These are phyloP conservation scores for Trogon melanurus DNA, from an alignment of 2,113 vertebrate species.

Conservation along the genomic window DNA sequence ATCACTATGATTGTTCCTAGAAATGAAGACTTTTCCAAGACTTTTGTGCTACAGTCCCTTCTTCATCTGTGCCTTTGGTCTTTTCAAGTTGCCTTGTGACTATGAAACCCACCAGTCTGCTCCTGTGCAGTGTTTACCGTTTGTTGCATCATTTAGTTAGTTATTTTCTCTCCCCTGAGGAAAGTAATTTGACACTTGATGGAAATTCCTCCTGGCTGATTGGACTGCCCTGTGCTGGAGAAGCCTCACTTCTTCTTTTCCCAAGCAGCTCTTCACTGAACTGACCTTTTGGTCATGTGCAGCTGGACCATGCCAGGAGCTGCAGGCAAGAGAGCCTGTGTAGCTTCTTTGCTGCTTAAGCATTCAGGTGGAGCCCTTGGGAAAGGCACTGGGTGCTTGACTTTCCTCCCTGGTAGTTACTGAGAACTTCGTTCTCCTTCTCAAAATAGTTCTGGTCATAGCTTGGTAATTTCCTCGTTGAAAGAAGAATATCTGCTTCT, in stretches of 20 bases:
- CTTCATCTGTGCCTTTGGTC: background rate
- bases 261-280: background rate
- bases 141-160: background rate
- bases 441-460: background rate
- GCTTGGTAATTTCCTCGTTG: background rate
- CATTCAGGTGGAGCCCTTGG: background rate
- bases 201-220: background rate
- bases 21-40: background rate
- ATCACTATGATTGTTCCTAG: background rate
- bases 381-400: background rate
- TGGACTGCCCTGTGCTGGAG: background rate
- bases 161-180: background rate
- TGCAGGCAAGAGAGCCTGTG: background rate
- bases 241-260: background rate
- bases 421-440: background rate
- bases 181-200: background rate
- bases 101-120: background rate
- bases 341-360: background rate
- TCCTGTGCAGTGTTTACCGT: background rate
- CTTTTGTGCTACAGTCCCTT: background rate
- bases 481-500: background rate
- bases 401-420: background rate
- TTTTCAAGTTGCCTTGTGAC: background rate
- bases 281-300: background rate
- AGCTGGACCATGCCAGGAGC: background rate